Evolutionary conservation across 1,140 invertebrate species (phyloP), one percentile per base, ranked within the genome.

Genomic region (Pseudomyrmex sp.): DNA sequence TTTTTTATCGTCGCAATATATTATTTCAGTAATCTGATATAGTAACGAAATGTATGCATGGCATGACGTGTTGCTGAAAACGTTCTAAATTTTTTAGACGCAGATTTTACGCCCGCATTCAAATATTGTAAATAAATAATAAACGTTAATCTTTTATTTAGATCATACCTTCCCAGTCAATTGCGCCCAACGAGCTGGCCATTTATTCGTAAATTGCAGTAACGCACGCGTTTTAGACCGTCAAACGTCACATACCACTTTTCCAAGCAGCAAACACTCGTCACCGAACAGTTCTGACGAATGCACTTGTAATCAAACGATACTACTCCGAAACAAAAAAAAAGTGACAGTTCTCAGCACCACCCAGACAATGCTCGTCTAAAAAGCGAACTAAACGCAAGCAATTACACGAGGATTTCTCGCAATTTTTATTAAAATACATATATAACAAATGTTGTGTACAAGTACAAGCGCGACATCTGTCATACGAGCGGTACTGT

Each of bases 151-250:
- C 2, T 7, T 13, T 80, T 56, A 76, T 20, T 72, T 44, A 48
- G 15, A 20, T 52, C 15, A 12, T 89, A 90, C 89, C 89, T 90
- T 90, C 89, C 89, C 89, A 90, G 50, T 89, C 89, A 12, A 89
- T 63, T 10, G 72, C 76, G 35, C 50, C 80, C 65, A 89, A 70
- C 48, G 88, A 82, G 79, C 63, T 85, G 80, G 89, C 89, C 89
- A 90, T 90, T 89, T 89, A 82, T 84, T 52, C 54, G 61, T 15
- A 26, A 76, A 85, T 76, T 26, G 35, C 72, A 68, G 5, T 0
- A 66, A 44, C 26, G 26, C 59, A 79, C 54, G 20, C 58, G 10
- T 50, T 26, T 18, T 72, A 75, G 66, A 69, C 10, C 52, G 46
- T 52, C 65, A 74, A 74, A 76, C 35, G 50, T 80, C 62, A 88